Evolutionary conservation across 2,113 vertebrate genomes (phyloP), one percentile per base, ranked within the genome.

Genomic region (Anser cygnoides): DNA sequence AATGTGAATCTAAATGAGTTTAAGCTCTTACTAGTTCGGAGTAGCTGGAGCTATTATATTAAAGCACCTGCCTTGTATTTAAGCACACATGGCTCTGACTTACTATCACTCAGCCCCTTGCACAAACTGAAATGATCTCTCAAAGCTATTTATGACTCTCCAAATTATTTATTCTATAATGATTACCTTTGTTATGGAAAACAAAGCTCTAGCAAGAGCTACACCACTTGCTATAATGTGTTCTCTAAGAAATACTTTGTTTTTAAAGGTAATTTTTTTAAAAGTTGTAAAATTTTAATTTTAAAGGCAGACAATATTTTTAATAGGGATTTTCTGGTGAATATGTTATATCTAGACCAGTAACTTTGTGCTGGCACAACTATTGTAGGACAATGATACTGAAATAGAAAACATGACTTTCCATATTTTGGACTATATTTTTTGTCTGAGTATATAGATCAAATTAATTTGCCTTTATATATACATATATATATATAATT

Each of bases 381-480:
- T 93, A 28, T 52, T 84, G 13, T 84, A 22, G 57, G 23, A 46
- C 3, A 25, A 11, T 13, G 7, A 33, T 3, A 5, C 33, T 92
- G 79, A 76, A 84, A 79, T n/a, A 31, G 21, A 52, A 73, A 54
- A 66, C 23, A 75, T 13, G 11, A 87, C 23, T 81, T 80, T 79
- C 49, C 44, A 23, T 70, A 54, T 39, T 20, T 58, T 58, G 43
- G 43, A 35, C 37, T 84, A 52, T 63, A 39, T 74, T 17, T 96
- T 77, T 89, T 91, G 26, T 87, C 87, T 85, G n/a, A 86, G 21
- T 59, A 74, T 92, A 87, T 18, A 78, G 44, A 95, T 80, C 46
- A 84, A 44, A 66, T 80, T 14, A 83, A 87, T n/a, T 90, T 10
- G 9, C 39, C 5, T 13, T 55, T 80, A 11, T 49, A 49, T 49